Conservation (phyloP, 2,888 invertebrate species). For the Eupithecia subumbrata region DNA sequence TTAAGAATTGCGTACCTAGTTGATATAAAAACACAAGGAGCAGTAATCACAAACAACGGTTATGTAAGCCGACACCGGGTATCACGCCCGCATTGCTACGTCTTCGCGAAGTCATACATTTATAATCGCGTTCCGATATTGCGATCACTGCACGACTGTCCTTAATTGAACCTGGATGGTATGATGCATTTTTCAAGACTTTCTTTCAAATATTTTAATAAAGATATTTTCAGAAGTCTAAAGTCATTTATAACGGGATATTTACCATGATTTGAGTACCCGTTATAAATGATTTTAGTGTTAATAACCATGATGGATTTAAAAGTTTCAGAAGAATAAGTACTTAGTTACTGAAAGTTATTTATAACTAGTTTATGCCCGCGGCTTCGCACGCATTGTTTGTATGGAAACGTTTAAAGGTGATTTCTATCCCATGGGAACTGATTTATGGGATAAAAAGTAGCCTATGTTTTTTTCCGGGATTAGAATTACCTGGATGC, state of each 20-base stretch:
- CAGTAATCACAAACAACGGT: slow-evolving; percentile 51
- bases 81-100: slow-evolving; percentile 72
- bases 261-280: no score
- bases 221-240: background rate
- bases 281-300: no score
- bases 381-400: no score
- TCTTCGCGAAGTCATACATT: slow-evolving; percentile 83
- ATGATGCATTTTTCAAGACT: slow-evolving; percentile 22
- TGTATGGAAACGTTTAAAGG: no score
- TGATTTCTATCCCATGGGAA: no score
- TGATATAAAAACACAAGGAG: slow-evolving; percentile 9
- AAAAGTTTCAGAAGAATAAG: no score
- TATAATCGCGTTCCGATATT: slow-evolving; percentile 84
- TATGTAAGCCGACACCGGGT: slow-evolving; percentile 78
- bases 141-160: slow-evolving; percentile 80
- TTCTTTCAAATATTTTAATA: background rate
- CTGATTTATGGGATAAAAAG: no score
- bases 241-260: no score
- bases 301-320: no score
- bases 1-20: slow-evolving; percentile 6
- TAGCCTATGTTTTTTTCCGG: no score
- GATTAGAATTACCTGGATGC: no score
- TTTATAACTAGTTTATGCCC: no score
- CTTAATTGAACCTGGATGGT: slow-evolving; percentile 71
- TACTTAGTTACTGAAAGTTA: background rate